Base-by-base conservation (phyloP, 2,888 invertebrate genomes). In the Notocelia uddmanniana region DNA sequence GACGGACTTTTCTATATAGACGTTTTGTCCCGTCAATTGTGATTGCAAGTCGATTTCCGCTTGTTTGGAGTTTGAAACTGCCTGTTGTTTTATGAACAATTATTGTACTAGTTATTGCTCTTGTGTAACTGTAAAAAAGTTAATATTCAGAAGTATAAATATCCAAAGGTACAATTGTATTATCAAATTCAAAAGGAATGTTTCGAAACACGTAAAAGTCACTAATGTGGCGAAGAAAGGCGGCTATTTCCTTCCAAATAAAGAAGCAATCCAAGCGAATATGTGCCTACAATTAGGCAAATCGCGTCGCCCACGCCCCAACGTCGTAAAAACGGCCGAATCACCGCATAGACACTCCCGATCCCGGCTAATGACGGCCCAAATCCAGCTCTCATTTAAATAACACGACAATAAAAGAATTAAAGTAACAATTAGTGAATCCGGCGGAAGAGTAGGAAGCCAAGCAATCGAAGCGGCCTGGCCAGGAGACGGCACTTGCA, bases 341-440 rank as follows among this genome's bases (percentile, higher is more conserved):
- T 74, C 57, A 64, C 69, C 69, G 59, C 50, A 60, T 55, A 73
- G 69, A 69, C 73, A 73, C 73, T 68, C 66, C 73, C 69, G 57
- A 58, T 52, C 68, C 59, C 68, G 37, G 64, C 63, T 69, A 69
- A 73, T 55, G 69, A 73, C 62, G 62, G 48, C 72, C 71, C 71
- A 71, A 71, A 71, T 71, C 71, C 66, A 57, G 68, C 80, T 79
- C 78, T 77, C 74, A 86, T 81, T 86, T 80, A 77, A 86, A 86
- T 85, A 87, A 87, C 72, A 85, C 82, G 80, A 75, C 78, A 78
- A 82, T 85, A 82, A 83, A 83, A 83, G 79, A 82, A 80, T 83
- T 85, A 84, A 83, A 81, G 82, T 80, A 84, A 83, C 85, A 83
- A 84, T 84, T 85, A 85, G 82, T 79, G 74, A 78, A 78, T 72